Percentiles rank a stretch among this genome's conserved stretches.
These are phyloP conservation scores for Tachycineta bicolor DNA, from an alignment of 2,113 vertebrate genomes.

Conservation along the genomic window DNA sequence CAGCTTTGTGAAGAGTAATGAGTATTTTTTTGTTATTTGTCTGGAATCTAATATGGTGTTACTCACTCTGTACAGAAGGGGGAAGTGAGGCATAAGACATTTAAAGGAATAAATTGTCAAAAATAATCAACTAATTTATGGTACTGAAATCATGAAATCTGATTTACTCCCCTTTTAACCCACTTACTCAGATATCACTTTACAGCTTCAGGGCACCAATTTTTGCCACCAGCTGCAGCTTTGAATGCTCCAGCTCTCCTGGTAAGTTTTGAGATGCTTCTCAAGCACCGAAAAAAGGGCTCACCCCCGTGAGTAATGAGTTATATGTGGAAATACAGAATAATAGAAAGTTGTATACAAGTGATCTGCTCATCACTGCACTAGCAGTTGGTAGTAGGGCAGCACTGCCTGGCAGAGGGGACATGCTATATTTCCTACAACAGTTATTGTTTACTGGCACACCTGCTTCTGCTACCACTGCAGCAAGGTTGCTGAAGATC, in stretches of 20 bases:
- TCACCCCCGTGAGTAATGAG: accelerated
- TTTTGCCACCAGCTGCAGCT: not conserved
- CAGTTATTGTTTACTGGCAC: too few relatives aligned
- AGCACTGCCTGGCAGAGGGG: not conserved
- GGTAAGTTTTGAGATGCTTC: not conserved
- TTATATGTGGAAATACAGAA: not conserved
- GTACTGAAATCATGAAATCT: not conserved
- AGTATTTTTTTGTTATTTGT: not conserved
- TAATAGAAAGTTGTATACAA: not conserved
- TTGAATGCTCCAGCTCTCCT: not conserved
- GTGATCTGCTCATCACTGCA: not conserved
- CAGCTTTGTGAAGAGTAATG: not conserved
- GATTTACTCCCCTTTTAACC: not conserved
- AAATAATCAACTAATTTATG: not conserved
- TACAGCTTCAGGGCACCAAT: not conserved
- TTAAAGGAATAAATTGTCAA: not conserved
- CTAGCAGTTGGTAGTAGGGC: too few relatives aligned
- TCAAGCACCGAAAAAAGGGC: not conserved
- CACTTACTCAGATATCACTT: not conserved
- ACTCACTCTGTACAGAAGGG: not conserved
- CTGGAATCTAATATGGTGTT: not conserved
- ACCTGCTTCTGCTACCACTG: not conserved
- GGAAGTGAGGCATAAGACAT: not conserved
- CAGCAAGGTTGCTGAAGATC: not conserved
- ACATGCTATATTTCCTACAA: not conserved